A percentile compares a stretch with the other conserved stretches of the same genome.
phyloP scores from a whole-genome alignment of 2,888 invertebrate genomes.

The Rhodophaea formosa region DNA sequence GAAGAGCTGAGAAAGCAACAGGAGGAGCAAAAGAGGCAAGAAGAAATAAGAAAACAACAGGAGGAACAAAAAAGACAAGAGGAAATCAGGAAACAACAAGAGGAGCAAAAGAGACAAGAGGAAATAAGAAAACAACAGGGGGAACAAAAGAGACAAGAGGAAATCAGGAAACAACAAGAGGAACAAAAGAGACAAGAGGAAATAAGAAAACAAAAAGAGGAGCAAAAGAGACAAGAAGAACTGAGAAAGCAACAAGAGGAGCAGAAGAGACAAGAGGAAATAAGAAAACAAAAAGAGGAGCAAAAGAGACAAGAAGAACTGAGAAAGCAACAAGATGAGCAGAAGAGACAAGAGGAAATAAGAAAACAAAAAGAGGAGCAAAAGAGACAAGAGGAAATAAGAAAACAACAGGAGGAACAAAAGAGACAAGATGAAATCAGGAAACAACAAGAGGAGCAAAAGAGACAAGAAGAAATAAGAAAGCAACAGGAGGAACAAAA shows the following conservation, averaged over 20 bases:
- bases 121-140: not conserved
- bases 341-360: no score
- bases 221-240: not conserved
- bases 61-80: not conserved
- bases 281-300: not conserved
- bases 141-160: not conserved
- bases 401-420: not conserved
- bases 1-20: no score
- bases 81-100: not conserved
- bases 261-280: not conserved
- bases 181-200: not conserved
- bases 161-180: not conserved
- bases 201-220: not conserved
- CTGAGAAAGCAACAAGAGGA: not conserved
- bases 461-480: no score
- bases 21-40: not conserved
- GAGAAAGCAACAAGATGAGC: no score
- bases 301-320: no score
- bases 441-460: no score
- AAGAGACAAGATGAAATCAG: not conserved
- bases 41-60: not conserved
- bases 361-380: no score
- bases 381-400: not conserved
- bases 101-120: not conserved
- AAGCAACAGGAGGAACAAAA: no score